These are phyloP conservation scores for Calliopum simillimum DNA, from an alignment of 2,888 invertebrate genomes.

Conservation along the genomic window DNA sequence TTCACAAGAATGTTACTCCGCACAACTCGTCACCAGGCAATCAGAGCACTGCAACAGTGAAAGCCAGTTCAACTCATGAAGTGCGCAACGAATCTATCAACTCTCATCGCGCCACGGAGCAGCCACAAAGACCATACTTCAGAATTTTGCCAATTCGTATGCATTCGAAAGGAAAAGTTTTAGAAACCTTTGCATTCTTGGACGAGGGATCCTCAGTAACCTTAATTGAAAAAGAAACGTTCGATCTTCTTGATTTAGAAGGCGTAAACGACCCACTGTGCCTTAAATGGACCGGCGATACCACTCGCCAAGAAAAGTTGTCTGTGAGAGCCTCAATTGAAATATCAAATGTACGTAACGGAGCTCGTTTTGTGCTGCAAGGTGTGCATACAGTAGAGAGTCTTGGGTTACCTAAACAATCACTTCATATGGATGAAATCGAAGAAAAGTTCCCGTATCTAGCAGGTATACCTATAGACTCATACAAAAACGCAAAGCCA, in stretches of 20 bases:
- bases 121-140: conserved; percentile 22
- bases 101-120: no score
- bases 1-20: no score
- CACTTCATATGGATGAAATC: background rate
- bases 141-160: conserved; percentile 29
- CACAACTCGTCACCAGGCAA: no score
- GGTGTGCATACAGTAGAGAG: conserved; percentile 20
- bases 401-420: conserved; percentile 10
- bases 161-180: conserved; percentile 15
- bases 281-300: conserved; percentile 22
- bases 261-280: conserved; percentile 13
- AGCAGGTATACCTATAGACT: conserved; percentile 13
- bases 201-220: conserved; percentile 13
- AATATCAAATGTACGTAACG: background rate
- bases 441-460: conserved; percentile 10
- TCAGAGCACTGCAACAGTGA: no score
- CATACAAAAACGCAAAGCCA: conserved; percentile 23
- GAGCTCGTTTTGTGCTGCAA: background rate
- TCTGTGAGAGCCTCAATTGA: background rate
- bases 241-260: background rate
- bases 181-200: conserved; percentile 22
- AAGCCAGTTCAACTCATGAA: no score
- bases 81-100: no score
- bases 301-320: no score
- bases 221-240: background rate